These are phyloP conservation scores for Operophtera brumata DNA, from an alignment of 2,888 invertebrate species.

Conservation along the genomic window DNA sequence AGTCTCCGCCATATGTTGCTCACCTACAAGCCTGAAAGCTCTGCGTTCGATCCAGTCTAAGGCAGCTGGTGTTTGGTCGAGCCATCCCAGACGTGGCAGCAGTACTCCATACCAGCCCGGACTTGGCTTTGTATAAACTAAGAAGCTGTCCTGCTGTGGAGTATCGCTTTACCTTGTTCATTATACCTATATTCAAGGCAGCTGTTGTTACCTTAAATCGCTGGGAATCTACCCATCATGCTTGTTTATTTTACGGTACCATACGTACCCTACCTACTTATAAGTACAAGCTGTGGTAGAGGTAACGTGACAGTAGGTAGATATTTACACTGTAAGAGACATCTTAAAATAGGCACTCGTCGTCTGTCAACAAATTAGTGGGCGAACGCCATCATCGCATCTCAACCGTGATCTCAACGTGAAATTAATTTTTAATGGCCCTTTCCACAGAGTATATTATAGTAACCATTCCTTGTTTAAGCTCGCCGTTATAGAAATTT, in stretches of 20 bases:
- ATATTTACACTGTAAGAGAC: slow-evolving; percentile 20
- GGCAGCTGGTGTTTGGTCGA: too few species aligned
- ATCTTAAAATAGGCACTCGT: slow-evolving; percentile 24
- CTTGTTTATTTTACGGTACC: background rate
- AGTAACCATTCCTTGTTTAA: slow-evolving; percentile 3
- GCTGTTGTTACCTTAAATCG: background rate
- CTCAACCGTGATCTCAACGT: too few species aligned
- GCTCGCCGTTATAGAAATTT: slow-evolving; percentile 1
- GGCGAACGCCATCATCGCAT: slow-evolving; percentile 26
- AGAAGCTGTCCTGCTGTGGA: too few species aligned
- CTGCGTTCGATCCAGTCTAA: too few species aligned
- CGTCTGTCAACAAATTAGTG: slow-evolving; percentile 54
- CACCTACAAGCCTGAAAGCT: too few species aligned
- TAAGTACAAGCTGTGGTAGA: too few species aligned
- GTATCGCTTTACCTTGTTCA: too few species aligned
- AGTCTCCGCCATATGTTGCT: too few species aligned
- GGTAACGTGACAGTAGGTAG: background rate
- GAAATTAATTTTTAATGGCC: slow-evolving; percentile 36
- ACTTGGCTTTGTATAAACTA: too few species aligned
- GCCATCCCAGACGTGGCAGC: too few species aligned
- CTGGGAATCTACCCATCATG: background rate
- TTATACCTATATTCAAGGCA: too few species aligned
- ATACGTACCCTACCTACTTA: background rate
- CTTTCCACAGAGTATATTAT: background rate
- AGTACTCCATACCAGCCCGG: too few species aligned